A percentile compares a stretch with the other conserved stretches of the same genome.
Conservation (phyloP, 2,888 invertebrate species). For the Aphidoletes aphidimyza region DNA sequence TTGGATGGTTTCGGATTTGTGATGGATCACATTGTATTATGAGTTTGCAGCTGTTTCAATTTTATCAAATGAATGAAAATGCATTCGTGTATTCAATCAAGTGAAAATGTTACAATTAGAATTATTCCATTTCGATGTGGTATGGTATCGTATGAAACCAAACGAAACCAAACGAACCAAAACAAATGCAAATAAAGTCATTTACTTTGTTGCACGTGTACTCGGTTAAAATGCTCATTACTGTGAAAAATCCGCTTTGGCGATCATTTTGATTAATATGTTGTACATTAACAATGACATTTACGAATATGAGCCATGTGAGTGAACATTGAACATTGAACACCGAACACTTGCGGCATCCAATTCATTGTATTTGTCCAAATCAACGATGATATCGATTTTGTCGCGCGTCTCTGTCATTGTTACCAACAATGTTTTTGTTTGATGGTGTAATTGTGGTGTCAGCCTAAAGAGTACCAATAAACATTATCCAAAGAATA, state of each 20-base stretch:
- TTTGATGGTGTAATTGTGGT: slow-evolving; percentile 12
- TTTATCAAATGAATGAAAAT: background rate
- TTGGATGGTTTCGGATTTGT: background rate
- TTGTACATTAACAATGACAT: slow-evolving; percentile 17
- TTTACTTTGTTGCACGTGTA: no score
- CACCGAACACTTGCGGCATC: background rate
- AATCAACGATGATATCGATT: slow-evolving; percentile 7
- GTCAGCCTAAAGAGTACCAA: background rate
- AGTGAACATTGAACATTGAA: background rate
- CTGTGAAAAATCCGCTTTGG: background rate
- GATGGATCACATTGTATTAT: background rate
- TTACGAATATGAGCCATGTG: background rate
- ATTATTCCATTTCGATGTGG: background rate
- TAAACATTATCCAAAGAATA: slow-evolving; percentile 1
- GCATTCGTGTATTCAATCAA: background rate
- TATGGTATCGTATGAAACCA: no score
- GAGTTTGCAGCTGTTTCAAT: background rate
- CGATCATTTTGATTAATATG: background rate
- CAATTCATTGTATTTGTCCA: background rate
- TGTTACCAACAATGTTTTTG: background rate
- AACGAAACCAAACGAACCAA: no score
- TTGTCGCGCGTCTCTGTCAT: background rate
- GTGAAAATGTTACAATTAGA: slow-evolving; percentile 21
- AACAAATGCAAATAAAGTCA: no score
- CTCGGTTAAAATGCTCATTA: no score